Conservation (phyloP, 2,888 invertebrate genomes). For the Laspeyria flexula region DNA sequence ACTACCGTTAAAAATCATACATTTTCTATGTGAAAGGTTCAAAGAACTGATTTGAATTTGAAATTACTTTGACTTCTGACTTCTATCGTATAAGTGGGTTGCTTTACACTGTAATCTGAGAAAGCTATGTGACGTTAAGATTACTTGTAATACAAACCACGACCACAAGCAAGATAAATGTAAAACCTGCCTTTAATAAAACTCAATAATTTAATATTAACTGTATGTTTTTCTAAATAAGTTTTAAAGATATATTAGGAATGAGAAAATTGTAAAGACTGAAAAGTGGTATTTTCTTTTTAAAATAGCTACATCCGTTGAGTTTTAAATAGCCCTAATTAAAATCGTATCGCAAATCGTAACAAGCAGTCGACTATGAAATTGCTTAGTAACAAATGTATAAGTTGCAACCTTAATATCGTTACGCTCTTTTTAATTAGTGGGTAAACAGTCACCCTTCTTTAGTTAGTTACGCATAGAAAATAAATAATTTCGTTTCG, state of each 20-base stretch:
- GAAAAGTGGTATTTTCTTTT: no score
- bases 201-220: no score
- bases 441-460: slow-evolving; percentile 20
- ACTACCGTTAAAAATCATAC: slow-evolving; percentile 4
- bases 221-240: no score
- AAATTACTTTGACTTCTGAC: slow-evolving; percentile 42
- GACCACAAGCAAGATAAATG: not conserved
- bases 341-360: not conserved
- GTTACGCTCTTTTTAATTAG: slow-evolving; percentile 28
- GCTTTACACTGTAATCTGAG: slow-evolving; percentile 15
- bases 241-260: no score
- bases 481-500: not conserved
- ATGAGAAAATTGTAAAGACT: no score
- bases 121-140: slow-evolving; percentile 17
- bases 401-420: not conserved
- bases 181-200: not conserved
- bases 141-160: slow-evolving; percentile 5
- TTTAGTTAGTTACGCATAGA: not conserved
- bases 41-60: slow-evolving; percentile 28
- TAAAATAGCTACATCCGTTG: not conserved
- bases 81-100: slow-evolving; percentile 7
- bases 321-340: not conserved
- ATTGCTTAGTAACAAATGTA: not conserved
- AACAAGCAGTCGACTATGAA: not conserved
- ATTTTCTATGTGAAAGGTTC: slow-evolving; percentile 20